Conservation (phyloP, 2,888 invertebrate species). For the Amphimallon solstitiale region DNA sequence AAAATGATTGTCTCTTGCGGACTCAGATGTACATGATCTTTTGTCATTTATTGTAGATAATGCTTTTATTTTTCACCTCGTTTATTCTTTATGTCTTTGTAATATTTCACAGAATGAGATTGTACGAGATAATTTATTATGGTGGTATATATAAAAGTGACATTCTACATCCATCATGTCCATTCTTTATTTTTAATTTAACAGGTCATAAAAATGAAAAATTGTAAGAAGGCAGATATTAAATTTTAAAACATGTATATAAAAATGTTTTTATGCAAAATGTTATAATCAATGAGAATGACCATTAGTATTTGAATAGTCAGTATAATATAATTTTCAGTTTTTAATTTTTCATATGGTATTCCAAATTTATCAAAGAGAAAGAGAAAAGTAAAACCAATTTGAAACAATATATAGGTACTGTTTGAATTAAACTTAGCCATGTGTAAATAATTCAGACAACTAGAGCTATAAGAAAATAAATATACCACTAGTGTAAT, state of each 20-base stretch:
- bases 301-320: no score
- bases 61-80: constrained; percentile 33
- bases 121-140: constrained; percentile 30
- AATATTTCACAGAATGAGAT: constrained; percentile 25
- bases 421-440: no score
- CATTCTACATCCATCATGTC: constrained; percentile 22
- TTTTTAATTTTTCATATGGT: no score
- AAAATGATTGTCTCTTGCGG: neutral
- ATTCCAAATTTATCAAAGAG: no score
- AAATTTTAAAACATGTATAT: constrained; percentile 10
- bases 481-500: no score
- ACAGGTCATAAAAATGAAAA: constrained; percentile 23
- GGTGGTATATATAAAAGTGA: constrained; percentile 18
- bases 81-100: constrained; percentile 29
- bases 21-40: constrained; percentile 5
- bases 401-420: no score
- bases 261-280: no score
- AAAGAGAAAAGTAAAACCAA: no score
- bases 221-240: constrained; percentile 1
- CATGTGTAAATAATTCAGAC: no score
- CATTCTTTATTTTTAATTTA: constrained; percentile 25
- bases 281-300: no score
- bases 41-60: constrained; percentile 18
- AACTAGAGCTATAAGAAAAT: no score
- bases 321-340: no score